Evolutionary conservation across 2,888 invertebrate species (phyloP).

Genomic region (Dolichopus griseipennis): DNA sequence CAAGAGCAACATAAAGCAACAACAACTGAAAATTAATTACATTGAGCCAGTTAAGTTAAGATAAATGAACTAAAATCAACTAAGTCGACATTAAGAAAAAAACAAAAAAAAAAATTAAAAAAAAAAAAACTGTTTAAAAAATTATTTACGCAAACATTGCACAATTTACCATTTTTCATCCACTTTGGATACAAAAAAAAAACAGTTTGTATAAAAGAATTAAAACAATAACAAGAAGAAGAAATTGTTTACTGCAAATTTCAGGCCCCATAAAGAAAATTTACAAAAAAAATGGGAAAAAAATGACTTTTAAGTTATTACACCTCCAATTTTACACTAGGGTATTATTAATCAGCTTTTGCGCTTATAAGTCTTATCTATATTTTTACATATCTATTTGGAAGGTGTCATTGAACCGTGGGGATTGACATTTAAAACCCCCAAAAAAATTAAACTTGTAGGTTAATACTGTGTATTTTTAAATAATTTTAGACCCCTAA

Average conservation of each 20-base stretch:
- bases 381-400: too few relatives aligned
- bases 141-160: neutral
- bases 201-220: neutral
- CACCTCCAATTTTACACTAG: too few relatives aligned
- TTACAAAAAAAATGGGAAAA: too few relatives aligned
- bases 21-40: neutral
- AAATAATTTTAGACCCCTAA: too few relatives aligned
- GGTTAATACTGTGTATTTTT: too few relatives aligned
- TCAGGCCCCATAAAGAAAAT: neutral
- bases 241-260: neutral
- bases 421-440: too few relatives aligned
- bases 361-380: too few relatives aligned
- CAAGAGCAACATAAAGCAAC: too few relatives aligned
- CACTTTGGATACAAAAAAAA: neutral
- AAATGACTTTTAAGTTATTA: too few relatives aligned
- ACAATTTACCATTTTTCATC: neutral
- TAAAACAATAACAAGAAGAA: neutral
- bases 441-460: too few relatives aligned
- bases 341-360: too few relatives aligned
- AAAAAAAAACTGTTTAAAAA: neutral
- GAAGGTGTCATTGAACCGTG: too few relatives aligned
- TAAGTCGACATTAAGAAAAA: neutral
- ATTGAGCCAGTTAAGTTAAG: neutral
- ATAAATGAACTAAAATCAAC: constrained; percentile 1
- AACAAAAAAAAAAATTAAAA: neutral